phyloP scores from a whole-genome alignment of 2,888 invertebrate species.

The Orthosia incerta region DNA sequence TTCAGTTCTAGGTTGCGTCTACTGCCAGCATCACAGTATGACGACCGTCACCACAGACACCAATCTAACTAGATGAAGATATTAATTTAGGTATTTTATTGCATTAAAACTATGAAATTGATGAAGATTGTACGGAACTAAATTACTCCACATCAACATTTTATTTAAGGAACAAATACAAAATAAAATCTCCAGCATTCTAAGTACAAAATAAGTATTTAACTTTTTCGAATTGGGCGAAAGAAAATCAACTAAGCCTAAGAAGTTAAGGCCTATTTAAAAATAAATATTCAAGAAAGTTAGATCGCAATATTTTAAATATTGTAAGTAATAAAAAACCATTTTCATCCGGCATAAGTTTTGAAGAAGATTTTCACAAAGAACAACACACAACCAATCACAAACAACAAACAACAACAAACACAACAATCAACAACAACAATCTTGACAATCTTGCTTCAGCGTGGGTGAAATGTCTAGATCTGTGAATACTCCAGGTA shows the following conservation, averaged over 20 bases:
- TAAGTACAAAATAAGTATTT: slow-evolving; percentile 15
- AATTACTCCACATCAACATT: too few species aligned
- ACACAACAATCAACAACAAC: too few species aligned
- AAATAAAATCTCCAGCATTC: slow-evolving; percentile 16
- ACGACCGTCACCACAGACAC: too few species aligned
- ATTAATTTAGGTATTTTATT: too few species aligned
- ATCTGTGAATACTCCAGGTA: slow-evolving; percentile 9
- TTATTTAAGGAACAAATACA: neutral
- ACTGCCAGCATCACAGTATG: too few species aligned
- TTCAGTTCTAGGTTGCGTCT: neutral
- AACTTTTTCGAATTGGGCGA: slow-evolving; percentile 22
- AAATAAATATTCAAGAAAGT: slow-evolving; percentile 55
- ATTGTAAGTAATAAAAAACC: slow-evolving; percentile 37
- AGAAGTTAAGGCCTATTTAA: slow-evolving; percentile 44
- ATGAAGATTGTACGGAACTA: too few species aligned
- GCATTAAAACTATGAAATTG: too few species aligned
- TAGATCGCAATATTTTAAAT: slow-evolving; percentile 34
- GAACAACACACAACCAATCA: too few species aligned
- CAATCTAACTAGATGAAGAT: too few species aligned
- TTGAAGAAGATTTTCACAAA: slow-evolving; percentile 36
- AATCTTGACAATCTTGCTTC: slow-evolving; percentile 43
- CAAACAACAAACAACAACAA: too few species aligned
- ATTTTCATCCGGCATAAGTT: slow-evolving; percentile 12
- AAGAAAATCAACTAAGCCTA: slow-evolving; percentile 28
- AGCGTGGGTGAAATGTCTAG: slow-evolving; percentile 8